Evolutionary conservation across 2,797 vertebrate species (phyloP), one percentile per base, ranked within the genome.

Genomic region (Pristis pectinata): DNA sequence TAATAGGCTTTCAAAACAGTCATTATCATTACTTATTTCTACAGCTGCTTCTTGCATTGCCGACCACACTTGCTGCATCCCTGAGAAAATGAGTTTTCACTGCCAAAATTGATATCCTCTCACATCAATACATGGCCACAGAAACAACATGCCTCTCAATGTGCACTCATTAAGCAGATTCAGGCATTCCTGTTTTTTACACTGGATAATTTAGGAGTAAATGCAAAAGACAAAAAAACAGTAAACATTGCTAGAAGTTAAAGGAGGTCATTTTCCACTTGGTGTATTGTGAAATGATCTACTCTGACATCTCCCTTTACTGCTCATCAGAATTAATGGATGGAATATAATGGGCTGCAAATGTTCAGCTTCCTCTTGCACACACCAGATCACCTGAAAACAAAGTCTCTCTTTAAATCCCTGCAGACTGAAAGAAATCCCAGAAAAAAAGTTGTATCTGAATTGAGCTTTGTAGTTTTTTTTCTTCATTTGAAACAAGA

Each of bases 1-100:
- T 19, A 76, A 94, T n/a, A 94, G n/a, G 92, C 70, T 94, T 93
- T 94, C 41, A 94, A 94, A 94, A 94, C 59, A 76, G 27, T 74
- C 70, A 94, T 72, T 74, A 74, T 94, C 76, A 34, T 93, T 44
- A 49, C 67, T 74, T 93, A 74, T 94, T 74, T 94, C 70, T 9
- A 6, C 27, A 53, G 70, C 41, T 67, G 64, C 70, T 56, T 56
- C 70, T 56, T n/a, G 67, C 70, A 34, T 76, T 76, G 44, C 61
- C 91, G 30, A 70, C 61, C 64, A 41, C 37, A 13, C n/a, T 93
- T 93, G 44, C 61, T 44, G 70, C 53, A 93, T 74, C 70, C 92
- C 27, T 17, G 67, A 44, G 92, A 70, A 76, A 94, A 94, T 94
- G 92, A 53, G 70, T 11, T 94, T 76, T 30, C 30, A 53, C 67